Evolutionary conservation across 2,888 invertebrate genomes (phyloP).

Genomic region (Strigamia maritima): DNA sequence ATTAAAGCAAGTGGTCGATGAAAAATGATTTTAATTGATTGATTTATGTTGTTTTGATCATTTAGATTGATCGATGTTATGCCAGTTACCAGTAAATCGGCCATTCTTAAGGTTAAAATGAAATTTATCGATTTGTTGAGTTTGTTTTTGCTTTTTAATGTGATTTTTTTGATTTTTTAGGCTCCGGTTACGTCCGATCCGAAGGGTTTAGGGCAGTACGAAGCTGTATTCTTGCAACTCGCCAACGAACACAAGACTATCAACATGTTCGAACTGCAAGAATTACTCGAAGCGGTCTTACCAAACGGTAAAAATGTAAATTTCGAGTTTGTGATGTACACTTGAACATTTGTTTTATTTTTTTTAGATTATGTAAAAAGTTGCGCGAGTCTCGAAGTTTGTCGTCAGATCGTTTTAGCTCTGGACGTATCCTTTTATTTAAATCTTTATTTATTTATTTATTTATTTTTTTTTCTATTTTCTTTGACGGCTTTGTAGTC

Average conservation of each 20-base stretch:
- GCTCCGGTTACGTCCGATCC: constrained; percentile 64
- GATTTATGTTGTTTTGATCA: background rate
- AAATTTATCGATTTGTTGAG: background rate
- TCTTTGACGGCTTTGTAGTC: constrained; percentile 57
- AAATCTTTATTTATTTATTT: too few relatives aligned
- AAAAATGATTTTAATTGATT: background rate
- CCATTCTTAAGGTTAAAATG: constrained; percentile 62
- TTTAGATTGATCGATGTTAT: constrained; percentile 59
- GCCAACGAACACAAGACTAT: constrained; percentile 88
- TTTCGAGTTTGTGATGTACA: background rate
- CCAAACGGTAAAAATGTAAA: constrained; percentile 64
- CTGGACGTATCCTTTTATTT: constrained; percentile 84
- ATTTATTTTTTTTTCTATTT: background rate
- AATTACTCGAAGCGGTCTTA: constrained; percentile 80
- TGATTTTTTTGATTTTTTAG: constrained; percentile 44
- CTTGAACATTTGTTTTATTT: background rate
- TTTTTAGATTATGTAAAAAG: constrained; percentile 83
- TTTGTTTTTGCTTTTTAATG: background rate
- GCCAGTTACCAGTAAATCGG: constrained; percentile 68
- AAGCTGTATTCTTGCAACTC: constrained; percentile 81
- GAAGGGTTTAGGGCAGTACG: constrained; percentile 77
- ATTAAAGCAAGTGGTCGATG: constrained; percentile 60
- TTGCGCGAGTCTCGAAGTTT: constrained; percentile 87
- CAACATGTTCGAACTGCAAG: constrained; percentile 86
- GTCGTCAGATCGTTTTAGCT: constrained; percentile 81